These are phyloP conservation scores for Tor tambroides DNA, from an alignment of 2,113 vertebrate species.

Conservation along the genomic window DNA sequence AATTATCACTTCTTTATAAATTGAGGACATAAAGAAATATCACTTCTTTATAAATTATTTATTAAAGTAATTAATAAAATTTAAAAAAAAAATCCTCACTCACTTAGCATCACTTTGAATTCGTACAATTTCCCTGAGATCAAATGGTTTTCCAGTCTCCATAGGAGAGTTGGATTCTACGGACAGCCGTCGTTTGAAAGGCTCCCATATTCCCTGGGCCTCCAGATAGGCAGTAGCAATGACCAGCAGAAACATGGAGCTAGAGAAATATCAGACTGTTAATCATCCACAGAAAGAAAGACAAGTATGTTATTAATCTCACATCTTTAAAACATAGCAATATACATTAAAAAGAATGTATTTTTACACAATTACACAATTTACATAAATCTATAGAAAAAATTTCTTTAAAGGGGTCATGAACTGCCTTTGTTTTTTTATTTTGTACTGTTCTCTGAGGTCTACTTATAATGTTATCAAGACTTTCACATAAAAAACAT, in stretches of 20 bases:
- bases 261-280: conserved; percentile 64
- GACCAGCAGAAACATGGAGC: conserved; percentile 94
- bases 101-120: conserved; percentile 94
- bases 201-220: conserved; percentile 98
- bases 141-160: conserved; percentile 93
- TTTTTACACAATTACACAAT: background rate
- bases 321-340: background rate
- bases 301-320: background rate
- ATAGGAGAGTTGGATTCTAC: conserved; percentile 89
- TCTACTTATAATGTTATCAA: too few species aligned
- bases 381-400: background rate
- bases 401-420: background rate
- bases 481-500: too few species aligned
- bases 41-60: background rate
- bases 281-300: background rate
- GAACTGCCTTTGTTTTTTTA: too few species aligned
- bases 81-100: conserved; percentile 61
- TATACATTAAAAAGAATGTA: background rate
- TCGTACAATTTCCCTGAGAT: conserved; percentile 98
- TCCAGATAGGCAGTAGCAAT: conserved; percentile 95
- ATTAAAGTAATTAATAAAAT: too few species aligned
- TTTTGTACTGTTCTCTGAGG: too few species aligned
- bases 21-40: background rate
- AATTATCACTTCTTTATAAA: too few species aligned
- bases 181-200: conserved; percentile 91